These are phyloP conservation scores for Eueremaeus valkanovi DNA, from an alignment of 2,888 invertebrate genomes.

Conservation along the genomic window DNA sequence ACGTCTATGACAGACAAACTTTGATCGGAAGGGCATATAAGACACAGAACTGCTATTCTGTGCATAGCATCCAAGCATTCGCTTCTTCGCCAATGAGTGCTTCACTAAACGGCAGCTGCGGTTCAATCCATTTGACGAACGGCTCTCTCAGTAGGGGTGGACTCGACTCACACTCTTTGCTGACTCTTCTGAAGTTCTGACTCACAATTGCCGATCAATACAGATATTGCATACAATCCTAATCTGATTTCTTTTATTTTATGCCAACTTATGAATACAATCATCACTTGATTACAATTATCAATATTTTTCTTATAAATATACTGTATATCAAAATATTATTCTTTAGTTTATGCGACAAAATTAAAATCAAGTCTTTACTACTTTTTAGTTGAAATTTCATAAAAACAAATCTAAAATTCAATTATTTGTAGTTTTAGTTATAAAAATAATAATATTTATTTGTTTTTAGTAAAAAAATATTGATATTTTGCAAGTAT, in stretches of 20 bases:
- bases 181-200: background rate
- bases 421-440: too few relatives aligned
- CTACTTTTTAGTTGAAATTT: too few relatives aligned
- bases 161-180: background rate
- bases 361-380: too few relatives aligned
- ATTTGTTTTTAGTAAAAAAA: background rate
- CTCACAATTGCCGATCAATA: constrained; percentile 4
- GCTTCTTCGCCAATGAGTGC: constrained; percentile 30
- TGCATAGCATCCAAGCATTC: background rate
- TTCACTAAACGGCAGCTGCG: constrained; percentile 31
- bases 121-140: constrained; percentile 12
- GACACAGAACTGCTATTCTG: background rate
- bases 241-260: too few relatives aligned
- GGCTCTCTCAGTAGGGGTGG: constrained; percentile 2
- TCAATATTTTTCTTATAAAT: too few relatives aligned
- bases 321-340: too few relatives aligned
- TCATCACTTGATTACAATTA: too few relatives aligned
- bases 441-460: background rate
- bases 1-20: constrained; percentile 27
- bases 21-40: constrained; percentile 10
- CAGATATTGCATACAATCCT: background rate
- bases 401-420: too few relatives aligned
- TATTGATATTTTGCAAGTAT: background rate
- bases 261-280: too few relatives aligned
- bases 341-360: too few relatives aligned